Base-by-base conservation (phyloP, 2,113 vertebrate genomes). In the Tragulus kanchil region DNA sequence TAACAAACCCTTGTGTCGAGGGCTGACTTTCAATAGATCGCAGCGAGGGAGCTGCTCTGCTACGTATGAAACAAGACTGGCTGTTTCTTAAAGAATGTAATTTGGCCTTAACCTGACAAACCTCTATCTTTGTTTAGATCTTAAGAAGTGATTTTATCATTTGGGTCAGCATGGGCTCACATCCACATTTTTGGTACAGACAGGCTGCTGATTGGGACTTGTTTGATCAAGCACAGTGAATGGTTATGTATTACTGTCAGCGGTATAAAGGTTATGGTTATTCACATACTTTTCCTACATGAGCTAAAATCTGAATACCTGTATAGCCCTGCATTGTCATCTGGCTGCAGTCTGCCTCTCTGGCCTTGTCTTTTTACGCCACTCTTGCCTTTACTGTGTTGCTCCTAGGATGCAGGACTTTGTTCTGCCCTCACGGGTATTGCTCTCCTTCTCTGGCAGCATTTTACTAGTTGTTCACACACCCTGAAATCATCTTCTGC, bases 311-410 rank as follows among this genome's bases (percentile, higher is more conserved):
- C 17, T 19, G 13, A 71, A 23, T 54, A 65, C 45, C 62, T 54
- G 0, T 12, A 14, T 21, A 56, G 15, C 62, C 26, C 6, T 82
- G 26, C 31, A 4, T 52, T 9, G 5, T 59, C 26, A 3, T 62
- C 77, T 92, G 56, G 25, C 36, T 82, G 25, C 75, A 36, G 23
- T 59, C 61, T 81, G 3, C n/a, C 42, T 42, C 42, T 64, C 28
- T 67, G n/a, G 67, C 31, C 19, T 59, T 42, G 28, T 73, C 56
- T 42, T 25, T 16, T 42, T 50, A 17, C 16, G 13, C 28, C 2
- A 0, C 9, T 36, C 52, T 16, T 21, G 21, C 1, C 6, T 52
- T n/a, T 83, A 14, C 56, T 56, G 28, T 42, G 23, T 54, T 75
- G 14, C 54, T 69, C 54, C 28, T 45, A 3, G 56, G 61, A 59